These are phyloP conservation scores for Panulirus ornatus DNA, from an alignment of 1,140 invertebrate species.

Conservation along the genomic window DNA sequence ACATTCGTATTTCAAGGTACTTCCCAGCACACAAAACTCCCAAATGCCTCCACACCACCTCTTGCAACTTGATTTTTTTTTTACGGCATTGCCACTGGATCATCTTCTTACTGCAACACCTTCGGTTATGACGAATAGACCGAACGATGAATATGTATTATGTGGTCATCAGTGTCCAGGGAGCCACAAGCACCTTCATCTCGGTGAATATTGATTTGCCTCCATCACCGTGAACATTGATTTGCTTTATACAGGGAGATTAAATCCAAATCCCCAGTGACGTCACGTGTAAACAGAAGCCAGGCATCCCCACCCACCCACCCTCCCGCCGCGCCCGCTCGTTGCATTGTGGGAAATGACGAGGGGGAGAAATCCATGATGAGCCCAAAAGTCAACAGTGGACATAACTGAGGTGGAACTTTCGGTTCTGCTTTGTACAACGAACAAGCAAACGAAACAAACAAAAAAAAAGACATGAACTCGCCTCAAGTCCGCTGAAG, in stretches of 20 bases:
- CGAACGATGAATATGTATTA: no score
- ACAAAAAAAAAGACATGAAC: slow-evolving; percentile 1
- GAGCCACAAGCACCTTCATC: no score
- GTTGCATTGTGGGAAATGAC: background rate
- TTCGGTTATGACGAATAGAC: no score
- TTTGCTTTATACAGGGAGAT: background rate
- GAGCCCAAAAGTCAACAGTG: background rate
- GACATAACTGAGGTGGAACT: background rate
- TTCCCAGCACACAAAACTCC: no score
- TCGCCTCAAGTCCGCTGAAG: background rate
- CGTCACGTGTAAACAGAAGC: slow-evolving; percentile 19
- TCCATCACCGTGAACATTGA: background rate
- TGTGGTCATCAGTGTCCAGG: no score
- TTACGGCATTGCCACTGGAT: no score
- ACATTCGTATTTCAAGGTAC: no score
- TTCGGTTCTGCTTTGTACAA: background rate
- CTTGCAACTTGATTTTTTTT: no score
- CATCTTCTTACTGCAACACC: no score
- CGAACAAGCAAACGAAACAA: background rate
- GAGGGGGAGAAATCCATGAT: background rate
- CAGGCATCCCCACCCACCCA: background rate
- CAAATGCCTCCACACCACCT: no score
- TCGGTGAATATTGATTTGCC: no score
- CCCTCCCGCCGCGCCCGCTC: background rate
- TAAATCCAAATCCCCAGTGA: background rate